phyloP scores from a whole-genome alignment of 1,140 invertebrate species.

The Heliconius hermathena region DNA sequence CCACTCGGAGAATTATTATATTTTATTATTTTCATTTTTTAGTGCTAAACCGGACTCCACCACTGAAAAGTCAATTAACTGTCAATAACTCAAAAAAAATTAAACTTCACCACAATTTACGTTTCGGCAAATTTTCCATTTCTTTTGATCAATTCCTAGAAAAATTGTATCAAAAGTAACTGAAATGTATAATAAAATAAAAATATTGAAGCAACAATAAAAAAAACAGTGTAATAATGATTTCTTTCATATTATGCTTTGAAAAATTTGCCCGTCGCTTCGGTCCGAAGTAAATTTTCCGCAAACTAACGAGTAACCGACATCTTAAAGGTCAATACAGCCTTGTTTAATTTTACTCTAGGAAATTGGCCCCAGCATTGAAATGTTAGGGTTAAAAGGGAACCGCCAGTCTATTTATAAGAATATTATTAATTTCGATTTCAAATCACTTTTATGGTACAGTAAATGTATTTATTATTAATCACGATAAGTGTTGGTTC shows the following conservation, averaged over 20 bases:
- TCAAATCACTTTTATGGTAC: not conserved
- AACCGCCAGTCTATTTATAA: not conserved
- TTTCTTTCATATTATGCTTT: not conserved
- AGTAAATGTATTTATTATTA: not conserved
- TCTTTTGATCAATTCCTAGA: not conserved
- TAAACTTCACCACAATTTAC: too few relatives aligned
- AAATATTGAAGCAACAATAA: not conserved
- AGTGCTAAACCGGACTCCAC: too few relatives aligned
- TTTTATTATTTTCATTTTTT: too few relatives aligned
- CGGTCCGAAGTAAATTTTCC: slow-evolving; percentile 3
- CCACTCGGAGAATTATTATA: too few relatives aligned
- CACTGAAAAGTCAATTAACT: too few relatives aligned
- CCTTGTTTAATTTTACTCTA: slow-evolving; percentile 45
- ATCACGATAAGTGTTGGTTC: not conserved
- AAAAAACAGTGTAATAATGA: not conserved
- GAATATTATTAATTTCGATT: not conserved
- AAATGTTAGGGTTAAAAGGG: slow-evolving; percentile 38
- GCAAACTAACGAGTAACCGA: slow-evolving; percentile 15
- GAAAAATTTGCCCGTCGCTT: not conserved
- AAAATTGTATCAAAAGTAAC: not conserved
- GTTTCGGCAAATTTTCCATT: not conserved
- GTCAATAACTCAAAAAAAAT: too few relatives aligned
- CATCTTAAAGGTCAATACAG: slow-evolving; percentile 40
- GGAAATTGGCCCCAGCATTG: slow-evolving; percentile 48
- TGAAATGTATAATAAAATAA: not conserved